These are phyloP conservation scores for Corythornis cristatus DNA, from an alignment of 2,113 vertebrate genomes.

Conservation along the genomic window DNA sequence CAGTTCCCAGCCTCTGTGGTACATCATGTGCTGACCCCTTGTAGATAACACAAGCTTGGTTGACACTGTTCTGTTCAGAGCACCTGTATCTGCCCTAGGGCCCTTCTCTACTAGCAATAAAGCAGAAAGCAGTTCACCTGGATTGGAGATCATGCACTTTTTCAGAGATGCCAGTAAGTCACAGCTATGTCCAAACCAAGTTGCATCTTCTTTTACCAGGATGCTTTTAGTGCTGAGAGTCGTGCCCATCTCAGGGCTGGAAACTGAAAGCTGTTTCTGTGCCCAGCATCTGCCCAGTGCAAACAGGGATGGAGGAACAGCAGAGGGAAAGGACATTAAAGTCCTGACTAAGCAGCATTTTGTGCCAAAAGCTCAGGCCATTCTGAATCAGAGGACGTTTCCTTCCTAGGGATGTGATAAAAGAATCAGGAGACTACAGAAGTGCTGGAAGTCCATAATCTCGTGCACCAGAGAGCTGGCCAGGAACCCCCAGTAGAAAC, in stretches of 20 bases:
- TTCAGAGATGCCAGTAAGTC: not conserved
- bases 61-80: not conserved
- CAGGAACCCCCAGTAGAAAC: not conserved
- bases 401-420: not conserved
- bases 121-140: not conserved
- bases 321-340: not conserved
- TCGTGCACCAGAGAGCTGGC: not conserved
- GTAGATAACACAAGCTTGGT: not conserved
- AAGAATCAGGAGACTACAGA: not conserved
- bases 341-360: not conserved
- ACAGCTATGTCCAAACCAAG: not conserved
- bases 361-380: not conserved
- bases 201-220: not conserved
- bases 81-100: accelerated
- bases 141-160: not conserved
- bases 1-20: not conserved
- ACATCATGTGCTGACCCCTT: accelerated
- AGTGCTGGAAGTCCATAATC: not conserved
- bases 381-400: not conserved
- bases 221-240: not conserved
- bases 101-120: not conserved
- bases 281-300: not conserved
- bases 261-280: not conserved
- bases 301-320: not conserved
- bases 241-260: accelerated